Percentiles rank a stretch among this genome's conserved stretches.
These are phyloP conservation scores for Lemur catta DNA, from an alignment of 2,797 vertebrate genomes.

Conservation along the genomic window DNA sequence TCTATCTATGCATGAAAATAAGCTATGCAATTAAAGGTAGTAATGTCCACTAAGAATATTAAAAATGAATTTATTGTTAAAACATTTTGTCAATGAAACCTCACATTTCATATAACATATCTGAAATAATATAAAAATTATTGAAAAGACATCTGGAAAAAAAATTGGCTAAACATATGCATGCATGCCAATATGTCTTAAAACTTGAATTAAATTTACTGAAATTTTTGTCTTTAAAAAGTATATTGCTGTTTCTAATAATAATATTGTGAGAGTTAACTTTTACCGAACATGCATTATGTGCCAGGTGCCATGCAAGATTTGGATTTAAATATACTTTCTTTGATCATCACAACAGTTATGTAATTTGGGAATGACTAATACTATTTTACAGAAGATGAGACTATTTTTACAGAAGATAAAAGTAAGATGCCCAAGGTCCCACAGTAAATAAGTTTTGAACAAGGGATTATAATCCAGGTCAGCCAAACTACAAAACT, in stretches of 20 bases:
- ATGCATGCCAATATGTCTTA: neutral
- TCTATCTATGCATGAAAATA: neutral
- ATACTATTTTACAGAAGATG: conserved; percentile 43
- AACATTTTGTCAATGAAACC: neutral
- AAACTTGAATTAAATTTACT: neutral
- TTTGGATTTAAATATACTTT: neutral
- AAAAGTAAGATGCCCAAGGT: neutral
- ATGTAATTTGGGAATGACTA: neutral
- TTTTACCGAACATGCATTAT: neutral
- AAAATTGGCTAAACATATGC: neutral
- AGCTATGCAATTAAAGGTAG: neutral
- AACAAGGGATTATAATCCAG: neutral
- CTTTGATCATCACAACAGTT: neutral
- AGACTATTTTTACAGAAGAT: conserved; percentile 40
- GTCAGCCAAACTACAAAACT: neutral
- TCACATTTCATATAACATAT: neutral
- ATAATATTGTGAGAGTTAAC: neutral
- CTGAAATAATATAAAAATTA: neutral
- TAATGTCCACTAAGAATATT: neutral
- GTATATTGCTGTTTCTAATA: neutral
- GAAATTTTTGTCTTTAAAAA: neutral
- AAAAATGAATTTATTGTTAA: neutral
- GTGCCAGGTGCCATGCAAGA: neutral
- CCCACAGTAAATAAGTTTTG: neutral
- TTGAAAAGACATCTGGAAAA: neutral